Base-by-base conservation (phyloP, 2,113 vertebrate species). In the Pica pica region DNA sequence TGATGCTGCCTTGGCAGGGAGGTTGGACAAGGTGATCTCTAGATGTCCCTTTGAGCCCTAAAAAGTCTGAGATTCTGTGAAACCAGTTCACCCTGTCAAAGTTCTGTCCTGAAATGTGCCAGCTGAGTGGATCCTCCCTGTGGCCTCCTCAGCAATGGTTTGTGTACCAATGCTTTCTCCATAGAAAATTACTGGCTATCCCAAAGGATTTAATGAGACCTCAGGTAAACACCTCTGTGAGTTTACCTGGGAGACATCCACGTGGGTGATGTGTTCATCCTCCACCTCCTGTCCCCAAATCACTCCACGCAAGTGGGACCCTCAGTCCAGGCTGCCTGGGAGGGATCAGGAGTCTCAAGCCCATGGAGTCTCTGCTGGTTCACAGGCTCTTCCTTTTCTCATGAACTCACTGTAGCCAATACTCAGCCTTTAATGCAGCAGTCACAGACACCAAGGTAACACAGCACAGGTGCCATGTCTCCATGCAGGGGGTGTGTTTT, bases 281-380 rank as follows among this genome's bases (percentile, higher is more conserved):
- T 41, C 12, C 33, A 18, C 5, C 23, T 42, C 46, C 50, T n/a
- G 35, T 53, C 39, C 64, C 37, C 1, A 1, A 1, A n/a, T 37
- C 37, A 5, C n/a, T 53, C 24, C 3, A 1, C 0, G 0, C 2
- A 28, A 73, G 78, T 3, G 35, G 18, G 23, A 56, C 7, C 7
- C 2, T 75, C 2, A 3, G 19, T 8, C 23, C 18, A 46, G 41
- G 31, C 37, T 67, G 60, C 17, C 4, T 3, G 44, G 41, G 37
- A 41, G 31, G 24, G 30, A 77, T 27, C 67, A 22, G 55, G 16
- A 31, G n/a, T 8, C 65, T 52, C 37, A 9, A 47, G n/a, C 22
- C 27, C 47, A 2, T 2, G 4, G 50, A 20, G 16, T 53, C 42
- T 24, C 10, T 68, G 12, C 13, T 24, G 7, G 1, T 5, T 55